Base-by-base conservation (phyloP, 2,797 vertebrate species). In the Phoxinus dragarum region DNA sequence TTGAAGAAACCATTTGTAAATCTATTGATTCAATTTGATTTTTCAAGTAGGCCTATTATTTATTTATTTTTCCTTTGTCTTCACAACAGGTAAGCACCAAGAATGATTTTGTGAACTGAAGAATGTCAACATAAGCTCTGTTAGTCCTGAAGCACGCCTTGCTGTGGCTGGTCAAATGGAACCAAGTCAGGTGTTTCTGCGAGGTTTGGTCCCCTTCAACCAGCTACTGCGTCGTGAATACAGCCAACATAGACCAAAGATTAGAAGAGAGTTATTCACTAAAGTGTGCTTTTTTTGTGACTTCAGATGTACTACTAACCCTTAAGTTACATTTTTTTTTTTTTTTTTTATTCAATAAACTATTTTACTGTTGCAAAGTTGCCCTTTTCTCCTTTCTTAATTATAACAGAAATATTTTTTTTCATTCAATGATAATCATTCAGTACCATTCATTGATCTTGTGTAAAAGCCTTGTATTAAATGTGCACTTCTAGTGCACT, bases 151-250 rank as follows among this genome's bases (percentile, higher is more conserved):
- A 95, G 93, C 96, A 96, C 96, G 91, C 96, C 95, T 95, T 98
- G 97, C 98, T 98, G 96, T 99, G 96, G 98, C 98, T 99, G 98
- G 98, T 99, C 97, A 99, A 99, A 99, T 94, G 98, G 98, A 99
- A 99, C 98, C 98, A 99, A 98, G 97, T 98, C 98, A 97, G 86
- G 97, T 97, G 97, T 98, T 97, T 96, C 95, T 91, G 94, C 94
- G 97, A 99, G 98, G 98, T 99, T 99, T 99, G 98, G 98, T 99
- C 98, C 98, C 98, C 97, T 99, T 99, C 98, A 99, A 99, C 98
- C 98, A 99, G 98, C 98, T 99, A 98, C 92, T 96, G 97, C 97
- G 96, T 92, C 93, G 95, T 96, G 95, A 95, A 94, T 92, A 94
- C 91, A 94, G 91, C 93, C 94, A 93, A 91, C 94, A 92, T 19